Evolutionary conservation across 2,113 vertebrate species (phyloP).

Genomic region (Dasyurus viverrinus): DNA sequence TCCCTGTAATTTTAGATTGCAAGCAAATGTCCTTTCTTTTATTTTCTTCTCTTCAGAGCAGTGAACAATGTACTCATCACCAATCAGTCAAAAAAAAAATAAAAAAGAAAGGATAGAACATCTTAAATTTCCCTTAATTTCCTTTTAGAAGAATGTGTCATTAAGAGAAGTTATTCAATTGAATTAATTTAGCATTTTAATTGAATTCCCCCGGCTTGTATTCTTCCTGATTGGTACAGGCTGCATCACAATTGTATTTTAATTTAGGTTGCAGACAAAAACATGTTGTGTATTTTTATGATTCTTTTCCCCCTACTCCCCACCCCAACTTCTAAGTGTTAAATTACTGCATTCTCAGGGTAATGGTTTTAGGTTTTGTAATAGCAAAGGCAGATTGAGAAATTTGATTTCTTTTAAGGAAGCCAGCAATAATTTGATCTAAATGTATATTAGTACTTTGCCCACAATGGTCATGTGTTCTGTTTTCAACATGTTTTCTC

Average conservation of each 20-base stretch:
- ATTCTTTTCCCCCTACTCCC: neutral
- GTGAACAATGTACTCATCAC: constrained; percentile 41
- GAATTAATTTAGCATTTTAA: constrained; percentile 84
- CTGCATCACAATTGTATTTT: neutral
- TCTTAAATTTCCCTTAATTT: constrained; percentile 73
- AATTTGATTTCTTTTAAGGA: neutral
- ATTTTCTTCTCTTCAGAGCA: neutral
- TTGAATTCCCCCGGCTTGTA: constrained; percentile 76
- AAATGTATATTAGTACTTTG: neutral
- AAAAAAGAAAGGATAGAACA: constrained; percentile 39
- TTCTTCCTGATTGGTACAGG: constrained; percentile 60
- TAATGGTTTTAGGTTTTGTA: neutral
- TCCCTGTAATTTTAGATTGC: neutral
- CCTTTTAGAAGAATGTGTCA: constrained; percentile 79
- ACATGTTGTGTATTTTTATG: fast-evolving
- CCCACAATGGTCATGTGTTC: fast-evolving
- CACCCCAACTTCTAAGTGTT: neutral
- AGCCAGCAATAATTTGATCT: fast-evolving
- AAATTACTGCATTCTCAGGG: neutral
- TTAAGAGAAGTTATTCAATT: constrained; percentile 81
- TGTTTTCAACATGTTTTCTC: fast-evolving
- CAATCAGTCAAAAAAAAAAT: constrained; percentile 44
- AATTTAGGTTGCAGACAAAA: constrained; percentile 62
- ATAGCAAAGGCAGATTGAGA: neutral
- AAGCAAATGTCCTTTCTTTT: constrained; percentile 31